Evolutionary conservation across 2,888 invertebrate genomes (phyloP), one percentile per base, ranked within the genome.

Genomic region (Plebejus anna): DNA sequence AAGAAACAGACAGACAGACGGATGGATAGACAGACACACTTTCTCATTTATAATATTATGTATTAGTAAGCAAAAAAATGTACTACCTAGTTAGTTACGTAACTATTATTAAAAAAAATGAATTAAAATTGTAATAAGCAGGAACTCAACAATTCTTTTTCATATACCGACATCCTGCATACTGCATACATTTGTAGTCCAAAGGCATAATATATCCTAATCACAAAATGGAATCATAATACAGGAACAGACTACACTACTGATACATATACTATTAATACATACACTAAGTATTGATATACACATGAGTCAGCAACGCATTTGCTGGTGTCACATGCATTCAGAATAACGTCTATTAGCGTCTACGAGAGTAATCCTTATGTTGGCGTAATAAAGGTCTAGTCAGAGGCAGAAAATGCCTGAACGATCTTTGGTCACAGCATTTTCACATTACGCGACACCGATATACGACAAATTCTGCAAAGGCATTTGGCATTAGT

Each of bases 271-370:
- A 59, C 59, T 59, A 66, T 32, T 66, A 66, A 66, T 66, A 66
- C 13, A 42, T 3, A 71, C n/a, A 71, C 72, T 72, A n/a, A n/a
- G n/a, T n/a, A n/a, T n/a, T n/a, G n/a, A n/a, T n/a, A 73, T 22
- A 73, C 71, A 42, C 22, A 28, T 73, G 51, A 73, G 51, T 55
- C 73, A 73, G 47, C 72, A 72, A 7, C 22, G 22, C 47, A 71
- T 71, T 71, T 73, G 42, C 72, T 55, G 55, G 55, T 73, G 73
- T 71, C 42, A 42, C 42, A 42, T 71, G 71, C 38, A 42, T 66
- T 28, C 32, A 32, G 36, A 66, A 66, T 32, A 66, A 55, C 13
- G 61, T 11, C 32, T 6, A 11, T 9, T 4, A 22, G n/a, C 22
- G 7, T 59, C 22, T 16, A 9, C 11, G 13, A 55, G 16, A 16